phyloP scores from a whole-genome alignment of 2,113 vertebrate species.

The human region DNA sequence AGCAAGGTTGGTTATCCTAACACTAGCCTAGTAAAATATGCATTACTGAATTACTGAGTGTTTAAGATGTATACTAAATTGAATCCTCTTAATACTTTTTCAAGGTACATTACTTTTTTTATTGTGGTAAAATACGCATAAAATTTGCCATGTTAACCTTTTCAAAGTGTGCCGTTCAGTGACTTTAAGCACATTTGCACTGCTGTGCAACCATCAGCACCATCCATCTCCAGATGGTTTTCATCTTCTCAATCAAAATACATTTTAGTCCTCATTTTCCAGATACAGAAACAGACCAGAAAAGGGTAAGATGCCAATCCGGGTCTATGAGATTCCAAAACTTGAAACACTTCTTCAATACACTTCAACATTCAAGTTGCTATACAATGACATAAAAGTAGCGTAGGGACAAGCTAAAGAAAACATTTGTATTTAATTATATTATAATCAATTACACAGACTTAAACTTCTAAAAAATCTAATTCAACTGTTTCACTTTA shows the following conservation, averaged over 20 bases:
- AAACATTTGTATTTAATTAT: neutral
- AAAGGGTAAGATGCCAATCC: neutral
- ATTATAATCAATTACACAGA: neutral
- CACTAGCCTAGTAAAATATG: neutral
- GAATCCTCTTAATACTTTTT: neutral
- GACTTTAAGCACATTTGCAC: neutral
- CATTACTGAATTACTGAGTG: neutral
- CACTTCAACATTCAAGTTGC: neutral
- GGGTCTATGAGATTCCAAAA: neutral
- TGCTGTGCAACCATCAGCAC: neutral
- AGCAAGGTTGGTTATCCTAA: neutral
- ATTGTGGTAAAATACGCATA: neutral
- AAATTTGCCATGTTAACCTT: neutral
- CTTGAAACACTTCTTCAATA: neutral
- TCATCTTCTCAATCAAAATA: neutral
- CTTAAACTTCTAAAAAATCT: neutral
- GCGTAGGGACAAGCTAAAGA: neutral
- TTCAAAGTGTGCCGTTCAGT: neutral
- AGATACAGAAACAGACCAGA: neutral
- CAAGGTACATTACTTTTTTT: neutral
- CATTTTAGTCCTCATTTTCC: neutral
- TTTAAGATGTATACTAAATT: slow-evolving; percentile 1
- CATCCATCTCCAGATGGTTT: neutral
- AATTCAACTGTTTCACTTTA: neutral
- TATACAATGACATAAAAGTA: neutral